Evolutionary conservation across 2,113 vertebrate species (phyloP).

Genomic region (Bubo blakistoni): DNA sequence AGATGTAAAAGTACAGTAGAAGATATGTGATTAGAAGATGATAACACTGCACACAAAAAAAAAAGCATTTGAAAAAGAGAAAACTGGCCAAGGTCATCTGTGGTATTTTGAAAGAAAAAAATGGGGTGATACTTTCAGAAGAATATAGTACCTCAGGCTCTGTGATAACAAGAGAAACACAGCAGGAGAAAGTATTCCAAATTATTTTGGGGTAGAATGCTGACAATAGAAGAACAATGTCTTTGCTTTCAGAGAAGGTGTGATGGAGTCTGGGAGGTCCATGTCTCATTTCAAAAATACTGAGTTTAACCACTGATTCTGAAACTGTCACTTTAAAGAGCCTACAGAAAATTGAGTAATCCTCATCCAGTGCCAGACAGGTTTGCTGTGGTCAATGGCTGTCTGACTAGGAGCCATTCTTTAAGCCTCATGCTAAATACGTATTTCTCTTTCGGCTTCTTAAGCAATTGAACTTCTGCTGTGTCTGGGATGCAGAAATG

Average conservation of each 20-base stretch:
- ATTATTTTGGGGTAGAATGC: background rate
- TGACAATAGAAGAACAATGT: constrained; percentile 12
- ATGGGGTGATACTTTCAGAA: background rate
- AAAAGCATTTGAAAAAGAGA: background rate
- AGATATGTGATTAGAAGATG: background rate
- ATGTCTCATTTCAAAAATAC: background rate
- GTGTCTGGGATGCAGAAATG: background rate
- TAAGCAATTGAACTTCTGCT: background rate
- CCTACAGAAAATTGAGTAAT: constrained; percentile 40
- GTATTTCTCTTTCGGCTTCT: background rate
- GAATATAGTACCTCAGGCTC: background rate
- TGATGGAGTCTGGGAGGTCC: background rate
- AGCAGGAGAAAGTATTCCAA: background rate
- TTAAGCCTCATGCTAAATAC: background rate
- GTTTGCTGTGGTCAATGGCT: background rate
- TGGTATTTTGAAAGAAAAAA: background rate
- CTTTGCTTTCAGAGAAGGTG: background rate
- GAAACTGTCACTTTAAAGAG: constrained; percentile 42
- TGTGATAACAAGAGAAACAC: background rate
- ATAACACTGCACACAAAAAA: background rate
- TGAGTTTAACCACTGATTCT: constrained; percentile 7
- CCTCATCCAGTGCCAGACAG: background rate
- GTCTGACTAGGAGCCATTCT: background rate
- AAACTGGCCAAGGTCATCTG: background rate
- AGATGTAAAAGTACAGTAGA: background rate